Evolutionary conservation across 2,797 vertebrate genomes (phyloP).

Genomic region (Hirundo rustica): DNA sequence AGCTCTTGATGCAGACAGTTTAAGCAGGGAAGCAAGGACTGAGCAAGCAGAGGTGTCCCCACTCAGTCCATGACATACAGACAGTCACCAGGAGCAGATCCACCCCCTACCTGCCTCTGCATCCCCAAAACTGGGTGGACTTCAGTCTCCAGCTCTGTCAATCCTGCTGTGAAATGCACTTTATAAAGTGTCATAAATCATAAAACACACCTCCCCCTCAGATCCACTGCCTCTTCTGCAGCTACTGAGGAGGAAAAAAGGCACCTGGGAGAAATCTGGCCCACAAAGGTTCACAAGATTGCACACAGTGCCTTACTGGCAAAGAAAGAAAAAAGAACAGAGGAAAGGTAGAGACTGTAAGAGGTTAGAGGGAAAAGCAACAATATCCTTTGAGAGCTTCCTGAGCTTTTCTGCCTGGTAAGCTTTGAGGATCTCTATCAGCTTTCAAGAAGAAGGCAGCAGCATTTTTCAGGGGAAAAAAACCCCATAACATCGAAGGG

Average conservation of each 20-base stretch:
- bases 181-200: conserved; percentile 51
- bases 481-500: background rate
- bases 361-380: conserved; percentile 52
- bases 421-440: conserved; percentile 20
- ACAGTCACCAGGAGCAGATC: background rate
- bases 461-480: background rate
- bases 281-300: conserved; percentile 68
- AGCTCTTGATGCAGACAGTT: background rate
- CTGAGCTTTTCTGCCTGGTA: conserved; percentile 28
- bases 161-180: conserved; percentile 32
- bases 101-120: background rate
- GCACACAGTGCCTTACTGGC: conserved; percentile 48
- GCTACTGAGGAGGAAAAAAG: conserved; percentile 60
- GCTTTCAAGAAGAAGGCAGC: background rate
- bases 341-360: conserved; percentile 22
- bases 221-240: conserved; percentile 47
- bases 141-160: conserved; percentile 25
- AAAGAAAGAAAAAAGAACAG: conserved; percentile 55
- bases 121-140: background rate
- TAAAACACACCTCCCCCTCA: conserved; percentile 32
- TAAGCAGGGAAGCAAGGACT: background rate
- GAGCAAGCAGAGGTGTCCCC: background rate
- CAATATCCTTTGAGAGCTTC: conserved; percentile 58
- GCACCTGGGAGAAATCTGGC: conserved; percentile 62
- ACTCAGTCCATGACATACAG: background rate